phyloP scores from a whole-genome alignment of 2,113 vertebrate genomes.

The Canis aureus region DNA sequence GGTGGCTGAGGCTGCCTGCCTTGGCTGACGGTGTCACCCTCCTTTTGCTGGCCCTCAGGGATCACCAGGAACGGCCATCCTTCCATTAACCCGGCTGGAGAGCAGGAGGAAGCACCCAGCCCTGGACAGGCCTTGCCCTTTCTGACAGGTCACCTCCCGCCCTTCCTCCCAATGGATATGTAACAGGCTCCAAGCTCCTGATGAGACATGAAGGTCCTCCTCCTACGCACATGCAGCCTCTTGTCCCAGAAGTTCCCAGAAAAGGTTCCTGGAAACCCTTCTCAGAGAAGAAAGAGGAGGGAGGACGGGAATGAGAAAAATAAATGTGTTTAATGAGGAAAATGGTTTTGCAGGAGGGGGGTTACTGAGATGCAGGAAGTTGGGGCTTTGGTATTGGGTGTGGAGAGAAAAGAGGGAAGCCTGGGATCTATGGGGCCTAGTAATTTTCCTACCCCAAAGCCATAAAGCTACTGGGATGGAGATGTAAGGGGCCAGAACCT shows the following conservation, averaged over 20 bases:
- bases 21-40: neutral
- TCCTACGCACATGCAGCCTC: neutral
- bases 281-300: conserved; percentile 10
- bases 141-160: neutral
- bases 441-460: neutral
- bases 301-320: neutral
- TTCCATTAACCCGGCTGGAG: neutral
- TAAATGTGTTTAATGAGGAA: neutral
- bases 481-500: neutral
- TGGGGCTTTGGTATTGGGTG: neutral
- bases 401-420: neutral
- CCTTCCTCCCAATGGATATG: neutral
- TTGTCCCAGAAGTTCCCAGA: neutral
- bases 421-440: neutral
- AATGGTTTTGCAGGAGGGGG: neutral
- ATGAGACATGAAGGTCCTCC: neutral
- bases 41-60: neutral
- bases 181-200: neutral
- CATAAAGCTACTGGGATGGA: neutral
- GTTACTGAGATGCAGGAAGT: conserved; percentile 9
- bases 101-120: neutral
- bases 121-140: neutral
- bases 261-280: conserved; percentile 62
- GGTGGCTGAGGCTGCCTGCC: conserved; percentile 3
- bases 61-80: conserved; percentile 33